Evolutionary conservation across 2,888 invertebrate genomes (phyloP).

Genomic region (Amphipoea lucens): DNA sequence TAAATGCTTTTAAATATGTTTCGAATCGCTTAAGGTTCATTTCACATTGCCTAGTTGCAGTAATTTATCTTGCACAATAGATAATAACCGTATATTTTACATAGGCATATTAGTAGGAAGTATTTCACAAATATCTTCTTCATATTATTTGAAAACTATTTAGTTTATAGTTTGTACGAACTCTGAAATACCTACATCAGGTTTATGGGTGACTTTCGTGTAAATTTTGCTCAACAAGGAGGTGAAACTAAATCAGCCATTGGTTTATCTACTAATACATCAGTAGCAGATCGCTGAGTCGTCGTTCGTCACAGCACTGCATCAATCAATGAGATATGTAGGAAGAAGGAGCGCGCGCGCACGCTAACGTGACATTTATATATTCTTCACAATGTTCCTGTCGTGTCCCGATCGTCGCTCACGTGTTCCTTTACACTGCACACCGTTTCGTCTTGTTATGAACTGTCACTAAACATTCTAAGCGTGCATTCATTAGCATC

Average conservation of each 20-base stretch:
- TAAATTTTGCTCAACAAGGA: constrained; percentile 15
- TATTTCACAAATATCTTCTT: constrained; percentile 4
- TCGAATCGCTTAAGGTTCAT: constrained; percentile 35
- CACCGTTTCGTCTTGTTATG: constrained; percentile 69
- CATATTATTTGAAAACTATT: constrained; percentile 19
- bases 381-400: constrained; percentile 86
- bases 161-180: constrained; percentile 23
- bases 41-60: constrained; percentile 28
- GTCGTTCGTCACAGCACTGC: constrained; percentile 78
- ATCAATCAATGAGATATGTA: constrained; percentile 84
- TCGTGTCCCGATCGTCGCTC: constrained; percentile 80
- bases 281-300: constrained; percentile 69
- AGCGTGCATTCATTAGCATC: constrained; percentile 52
- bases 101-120: background rate
- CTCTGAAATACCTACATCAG: background rate
- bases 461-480: constrained; percentile 61
- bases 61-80: constrained; percentile 35
- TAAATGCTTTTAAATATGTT: constrained; percentile 58
- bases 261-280: constrained; percentile 65
- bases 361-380: constrained; percentile 87
- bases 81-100: constrained; percentile 39
- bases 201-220: constrained; percentile 8
- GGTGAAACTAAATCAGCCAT: constrained; percentile 41
- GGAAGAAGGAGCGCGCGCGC: constrained; percentile 74
- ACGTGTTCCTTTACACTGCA: constrained; percentile 82